Percentiles rank a stretch among this genome's conserved stretches.
These are phyloP conservation scores for Pristionchus arcanus DNA, from an alignment of 2,888 invertebrate genomes.

Conservation along the genomic window DNA sequence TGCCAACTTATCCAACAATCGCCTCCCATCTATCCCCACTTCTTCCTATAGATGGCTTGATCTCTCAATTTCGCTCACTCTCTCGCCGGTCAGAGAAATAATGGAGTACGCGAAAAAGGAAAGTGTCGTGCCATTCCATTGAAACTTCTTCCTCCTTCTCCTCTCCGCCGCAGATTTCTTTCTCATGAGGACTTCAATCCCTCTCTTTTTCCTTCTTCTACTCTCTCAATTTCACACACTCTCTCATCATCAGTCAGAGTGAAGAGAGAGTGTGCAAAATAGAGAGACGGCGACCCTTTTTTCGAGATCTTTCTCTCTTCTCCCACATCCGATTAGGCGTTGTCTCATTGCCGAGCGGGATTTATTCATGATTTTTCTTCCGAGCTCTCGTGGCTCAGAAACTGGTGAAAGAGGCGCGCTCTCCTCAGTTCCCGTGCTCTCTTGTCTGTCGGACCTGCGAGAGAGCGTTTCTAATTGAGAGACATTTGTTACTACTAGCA, in stretches of 20 bases:
- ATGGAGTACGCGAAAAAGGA: no score
- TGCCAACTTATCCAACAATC: constrained; percentile 1
- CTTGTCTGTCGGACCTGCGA: no score
- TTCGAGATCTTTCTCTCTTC: not conserved
- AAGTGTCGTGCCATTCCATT: no score
- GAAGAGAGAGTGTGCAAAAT: not conserved
- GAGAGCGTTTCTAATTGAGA: no score
- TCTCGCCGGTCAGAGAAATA: no score
- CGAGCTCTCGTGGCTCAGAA: not conserved
- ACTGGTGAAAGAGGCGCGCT: no score
- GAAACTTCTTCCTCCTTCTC: not conserved
- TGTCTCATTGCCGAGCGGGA: constrained; percentile 11
- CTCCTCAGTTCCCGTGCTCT: no score
- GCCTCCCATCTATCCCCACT: not conserved
- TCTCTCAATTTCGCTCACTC: no score
- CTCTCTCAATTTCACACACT: not conserved
- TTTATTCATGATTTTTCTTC: constrained; percentile 28
- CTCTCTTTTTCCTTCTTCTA: not conserved
- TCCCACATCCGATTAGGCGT: constrained; percentile 8
- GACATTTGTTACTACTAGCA: no score
- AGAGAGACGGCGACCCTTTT: not conserved
- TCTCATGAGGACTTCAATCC: not conserved
- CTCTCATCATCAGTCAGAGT: not conserved
- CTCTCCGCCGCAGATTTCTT: not conserved
- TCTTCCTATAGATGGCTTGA: not conserved